Base-by-base conservation (phyloP, 2,888 invertebrate genomes). In the Sphaerophoria rueppellii region DNA sequence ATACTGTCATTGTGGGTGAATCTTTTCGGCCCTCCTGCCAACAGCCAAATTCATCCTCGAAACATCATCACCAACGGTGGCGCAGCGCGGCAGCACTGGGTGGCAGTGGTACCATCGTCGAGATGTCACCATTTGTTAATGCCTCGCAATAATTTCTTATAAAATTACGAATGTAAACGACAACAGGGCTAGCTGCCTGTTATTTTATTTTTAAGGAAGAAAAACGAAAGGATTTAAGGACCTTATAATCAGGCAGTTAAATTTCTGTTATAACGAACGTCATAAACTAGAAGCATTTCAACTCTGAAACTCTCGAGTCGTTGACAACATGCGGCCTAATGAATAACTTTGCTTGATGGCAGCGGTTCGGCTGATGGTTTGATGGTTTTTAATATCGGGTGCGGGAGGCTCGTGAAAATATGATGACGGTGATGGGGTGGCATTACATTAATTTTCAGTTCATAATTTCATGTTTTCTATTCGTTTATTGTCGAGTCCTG, bases 1-100 rank as follows among this genome's bases (percentile, higher is more conserved):
- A 91, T 89, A 87, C 88, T 88, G 88, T 88, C 88, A 88, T 85
- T 81, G 85, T 81, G 85, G 76, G 76, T 65, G 61, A 63, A 70
- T 72, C 72, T 54, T 72, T 67, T 76, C 58, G 43, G 65, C 37
- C 50, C 40, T 34, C 24, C 57, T 43, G 72, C 32, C 16, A 12
- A 32, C 48, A 24, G 37, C 24, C 24, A 24, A 24, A 24, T 24
- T 24, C 24, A 24, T 24, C 24, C 24, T 24, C 24, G 24, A 24
- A 24, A 24, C 24, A 24, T 58, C 32, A 63, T 52, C 48, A 48
- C 14, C 57, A 76, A 69, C 52, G 72, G 37, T 34, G 37, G 70
- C 55, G 11, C 46, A 24, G 24, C 24, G 24, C 24, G 14, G 50
- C 37, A 70, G 24, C 24, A 24, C 24, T 24, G 24, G 24, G 24